These are phyloP conservation scores for Ischnura elegans DNA, from an alignment of 2,888 invertebrate genomes.

Conservation along the genomic window DNA sequence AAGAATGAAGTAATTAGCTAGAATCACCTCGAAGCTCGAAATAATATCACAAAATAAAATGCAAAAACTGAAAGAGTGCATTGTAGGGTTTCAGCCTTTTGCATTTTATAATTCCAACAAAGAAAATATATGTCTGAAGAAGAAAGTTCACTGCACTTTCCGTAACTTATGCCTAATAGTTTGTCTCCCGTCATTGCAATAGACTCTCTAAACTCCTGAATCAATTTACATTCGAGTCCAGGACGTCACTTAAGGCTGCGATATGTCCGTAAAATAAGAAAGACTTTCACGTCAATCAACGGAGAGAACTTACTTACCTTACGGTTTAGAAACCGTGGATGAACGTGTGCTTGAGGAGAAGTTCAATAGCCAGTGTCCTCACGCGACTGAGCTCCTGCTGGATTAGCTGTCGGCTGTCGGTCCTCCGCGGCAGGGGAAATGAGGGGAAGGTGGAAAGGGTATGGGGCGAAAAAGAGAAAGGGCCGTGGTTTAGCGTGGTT, in stretches of 20 bases:
- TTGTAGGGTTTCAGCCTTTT: too few species aligned
- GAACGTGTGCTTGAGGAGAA: neutral
- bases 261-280: neutral
- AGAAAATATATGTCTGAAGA: too few species aligned
- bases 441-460: neutral
- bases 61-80: too few species aligned
- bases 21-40: too few species aligned
- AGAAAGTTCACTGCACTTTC: too few species aligned
- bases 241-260: neutral
- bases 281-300: neutral
- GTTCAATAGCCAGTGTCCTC: conserved; percentile 3
- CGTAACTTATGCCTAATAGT: too few species aligned
- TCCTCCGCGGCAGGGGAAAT: neutral
- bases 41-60: too few species aligned
- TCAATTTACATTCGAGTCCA: too few species aligned
- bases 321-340: neutral
- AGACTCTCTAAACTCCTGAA: too few species aligned
- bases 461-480: neutral
- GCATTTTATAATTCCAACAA: too few species aligned
- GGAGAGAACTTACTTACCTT: neutral
- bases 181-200: too few species aligned
- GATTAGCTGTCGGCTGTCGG: neutral
- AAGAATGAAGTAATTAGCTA: too few species aligned
- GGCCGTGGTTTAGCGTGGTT: neutral
- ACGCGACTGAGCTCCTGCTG: neutral